These are phyloP conservation scores for Anguilla marmorata DNA, from an alignment of 2,797 vertebrate genomes.

Conservation along the genomic window DNA sequence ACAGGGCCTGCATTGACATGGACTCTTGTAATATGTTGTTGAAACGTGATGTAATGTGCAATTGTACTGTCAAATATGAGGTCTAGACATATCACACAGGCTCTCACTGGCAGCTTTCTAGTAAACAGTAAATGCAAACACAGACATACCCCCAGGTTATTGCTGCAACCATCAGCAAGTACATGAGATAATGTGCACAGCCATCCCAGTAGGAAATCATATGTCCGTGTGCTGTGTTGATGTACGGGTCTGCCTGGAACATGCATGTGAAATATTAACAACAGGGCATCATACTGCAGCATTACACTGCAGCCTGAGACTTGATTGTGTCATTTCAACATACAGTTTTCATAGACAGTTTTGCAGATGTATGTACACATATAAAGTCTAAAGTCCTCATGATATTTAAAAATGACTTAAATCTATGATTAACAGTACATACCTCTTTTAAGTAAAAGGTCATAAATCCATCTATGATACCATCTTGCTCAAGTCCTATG, in stretches of 20 bases:
- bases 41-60: not conserved
- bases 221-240: constrained; percentile 90
- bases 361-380: not conserved
- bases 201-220: constrained; percentile 96
- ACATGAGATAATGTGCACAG: constrained; percentile 91
- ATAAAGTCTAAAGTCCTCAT: not conserved
- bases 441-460: constrained; percentile 90
- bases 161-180: constrained; percentile 90
- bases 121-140: not conserved
- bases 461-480: constrained; percentile 92
- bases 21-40: not conserved
- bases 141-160: constrained; percentile 90
- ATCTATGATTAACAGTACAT: constrained; percentile 44
- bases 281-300: not conserved
- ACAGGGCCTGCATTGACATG: not conserved
- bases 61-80: not conserved
- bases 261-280: not conserved
- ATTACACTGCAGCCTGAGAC: not conserved
- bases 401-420: not conserved
- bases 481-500: constrained; percentile 90
- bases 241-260: constrained; percentile 77
- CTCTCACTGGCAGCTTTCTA: too few species aligned
- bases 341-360: not conserved
- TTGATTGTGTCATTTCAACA: not conserved
- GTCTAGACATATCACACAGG: not conserved